Conservation (phyloP, 2,797 vertebrate species). For the Hoplostethus atlanticus region DNA sequence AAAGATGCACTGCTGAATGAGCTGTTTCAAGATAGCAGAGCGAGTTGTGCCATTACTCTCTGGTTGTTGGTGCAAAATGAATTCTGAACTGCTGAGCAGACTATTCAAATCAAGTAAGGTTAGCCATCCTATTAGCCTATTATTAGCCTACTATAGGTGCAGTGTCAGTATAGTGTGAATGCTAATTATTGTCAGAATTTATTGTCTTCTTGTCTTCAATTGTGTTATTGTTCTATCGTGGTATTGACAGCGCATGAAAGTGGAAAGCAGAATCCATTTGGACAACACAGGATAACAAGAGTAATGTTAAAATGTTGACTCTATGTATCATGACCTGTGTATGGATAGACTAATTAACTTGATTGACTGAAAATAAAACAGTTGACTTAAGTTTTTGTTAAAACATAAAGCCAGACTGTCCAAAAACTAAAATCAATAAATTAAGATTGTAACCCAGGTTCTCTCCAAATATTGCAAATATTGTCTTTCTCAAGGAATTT, state of each 20-base stretch:
- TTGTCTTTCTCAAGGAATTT: not conserved
- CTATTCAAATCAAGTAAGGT: not conserved
- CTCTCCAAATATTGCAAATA: not conserved
- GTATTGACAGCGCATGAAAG: too few relatives aligned
- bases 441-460: not conserved
- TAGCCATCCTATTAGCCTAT: not conserved
- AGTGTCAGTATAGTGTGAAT: not conserved
- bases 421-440: constrained; percentile 1
- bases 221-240: too few relatives aligned
- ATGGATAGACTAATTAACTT: too few relatives aligned
- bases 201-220: not conserved
- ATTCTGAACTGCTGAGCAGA: not conserved
- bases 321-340: too few relatives aligned
- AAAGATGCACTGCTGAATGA: too few relatives aligned
- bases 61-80: not conserved
- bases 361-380: too few relatives aligned
- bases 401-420: not conserved
- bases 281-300: too few relatives aligned
- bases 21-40: too few relatives aligned
- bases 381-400: too few relatives aligned
- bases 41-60: too few relatives aligned
- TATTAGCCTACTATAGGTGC: not conserved
- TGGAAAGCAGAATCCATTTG: too few relatives aligned
- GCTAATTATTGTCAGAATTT: not conserved
- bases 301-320: too few relatives aligned